Evolutionary conservation across 2,113 vertebrate species (phyloP).

Genomic region (Cercocebus atys): DNA sequence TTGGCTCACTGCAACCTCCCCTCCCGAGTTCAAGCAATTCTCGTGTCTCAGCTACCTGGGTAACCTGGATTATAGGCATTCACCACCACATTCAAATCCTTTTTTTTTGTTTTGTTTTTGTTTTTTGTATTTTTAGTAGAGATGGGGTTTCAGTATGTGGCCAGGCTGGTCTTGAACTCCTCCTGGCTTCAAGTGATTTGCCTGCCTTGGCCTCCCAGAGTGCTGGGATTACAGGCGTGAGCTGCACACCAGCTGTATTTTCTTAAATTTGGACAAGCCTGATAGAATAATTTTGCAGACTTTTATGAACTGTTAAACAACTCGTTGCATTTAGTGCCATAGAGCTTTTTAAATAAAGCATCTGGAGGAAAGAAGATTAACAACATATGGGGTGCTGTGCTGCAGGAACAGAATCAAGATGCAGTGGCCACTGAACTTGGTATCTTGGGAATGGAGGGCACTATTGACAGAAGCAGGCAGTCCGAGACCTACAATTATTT

Average conservation of each 20-base stretch:
- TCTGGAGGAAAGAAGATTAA: constrained; percentile 89
- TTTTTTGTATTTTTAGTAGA: too few species aligned
- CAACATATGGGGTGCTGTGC: constrained; percentile 96
- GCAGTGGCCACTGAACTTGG: constrained; percentile 92
- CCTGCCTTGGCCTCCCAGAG: too few species aligned
- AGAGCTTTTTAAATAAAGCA: not conserved
- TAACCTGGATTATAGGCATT: too few species aligned
- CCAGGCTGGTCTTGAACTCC: too few species aligned
- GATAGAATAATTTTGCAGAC: constrained; percentile 11
- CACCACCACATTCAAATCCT: too few species aligned
- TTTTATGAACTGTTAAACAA: not conserved
- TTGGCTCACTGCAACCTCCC: too few species aligned
- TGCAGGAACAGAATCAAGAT: constrained; percentile 97
- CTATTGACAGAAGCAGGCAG: constrained; percentile 91
- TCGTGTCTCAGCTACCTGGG: too few species aligned
- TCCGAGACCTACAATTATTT: constrained; percentile 97
- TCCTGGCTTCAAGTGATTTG: too few species aligned
- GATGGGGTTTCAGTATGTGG: too few species aligned
- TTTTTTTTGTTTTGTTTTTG: too few species aligned
- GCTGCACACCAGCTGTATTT: not conserved
- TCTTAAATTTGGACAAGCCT: not conserved
- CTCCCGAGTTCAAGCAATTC: too few species aligned
- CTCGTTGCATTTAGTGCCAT: not conserved
- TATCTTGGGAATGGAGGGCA: constrained; percentile 95
- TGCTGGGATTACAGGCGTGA: too few species aligned